Evolutionary conservation across 2,113 vertebrate species (phyloP).

Genomic region (Mastomys coucha): DNA sequence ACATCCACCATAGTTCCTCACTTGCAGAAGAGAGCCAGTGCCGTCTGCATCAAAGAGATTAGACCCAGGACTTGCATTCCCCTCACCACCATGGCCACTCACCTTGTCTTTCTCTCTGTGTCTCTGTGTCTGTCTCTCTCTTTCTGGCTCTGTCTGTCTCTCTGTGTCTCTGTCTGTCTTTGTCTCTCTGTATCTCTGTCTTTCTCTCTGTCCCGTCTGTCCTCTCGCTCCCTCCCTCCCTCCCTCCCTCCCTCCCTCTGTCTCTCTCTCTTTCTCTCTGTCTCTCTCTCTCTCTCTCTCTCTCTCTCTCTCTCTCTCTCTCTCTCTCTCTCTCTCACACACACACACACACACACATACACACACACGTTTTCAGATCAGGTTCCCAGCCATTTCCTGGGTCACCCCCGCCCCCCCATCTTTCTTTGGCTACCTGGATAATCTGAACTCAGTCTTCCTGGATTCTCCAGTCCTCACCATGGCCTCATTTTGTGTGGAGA

Average conservation of each 20-base stretch:
- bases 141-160: background rate
- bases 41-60: background rate
- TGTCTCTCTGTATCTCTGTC: background rate
- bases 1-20: background rate
- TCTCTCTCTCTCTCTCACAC: too few species aligned
- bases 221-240: background rate
- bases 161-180: background rate
- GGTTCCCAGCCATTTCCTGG: background rate
- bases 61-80: background rate
- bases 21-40: background rate
- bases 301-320: background rate
- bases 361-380: background rate
- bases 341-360: background rate
- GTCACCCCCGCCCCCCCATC: background rate
- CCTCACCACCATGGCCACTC: too few species aligned
- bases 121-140: background rate
- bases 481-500: slow-evolving; percentile 59
- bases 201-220: background rate
- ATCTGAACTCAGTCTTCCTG: background rate
- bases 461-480: background rate
- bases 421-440: background rate
- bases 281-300: background rate
- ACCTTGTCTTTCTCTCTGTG: background rate
- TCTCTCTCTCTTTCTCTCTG: background rate
- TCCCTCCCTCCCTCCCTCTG: background rate